phyloP scores from a whole-genome alignment of 2,888 invertebrate species.

The Panopea generosa region DNA sequence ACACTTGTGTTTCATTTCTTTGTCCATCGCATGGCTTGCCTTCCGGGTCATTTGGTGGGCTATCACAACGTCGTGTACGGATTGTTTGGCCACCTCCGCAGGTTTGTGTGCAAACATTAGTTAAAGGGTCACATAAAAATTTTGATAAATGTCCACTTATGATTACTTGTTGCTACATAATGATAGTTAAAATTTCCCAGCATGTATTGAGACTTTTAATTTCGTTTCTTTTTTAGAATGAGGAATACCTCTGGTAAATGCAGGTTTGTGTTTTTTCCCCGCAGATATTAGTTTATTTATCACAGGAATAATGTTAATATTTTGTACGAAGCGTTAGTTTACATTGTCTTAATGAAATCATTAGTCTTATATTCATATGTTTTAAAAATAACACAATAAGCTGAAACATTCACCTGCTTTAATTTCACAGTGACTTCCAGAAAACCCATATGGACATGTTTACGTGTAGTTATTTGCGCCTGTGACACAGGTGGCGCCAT shows the following conservation, averaged over 20 bases:
- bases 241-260: too few relatives aligned
- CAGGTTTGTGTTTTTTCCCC: too few relatives aligned
- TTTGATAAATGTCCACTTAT: too few relatives aligned
- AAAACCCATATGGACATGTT: constrained; percentile 33
- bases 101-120: constrained; percentile 35
- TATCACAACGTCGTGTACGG: constrained; percentile 34
- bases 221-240: too few relatives aligned
- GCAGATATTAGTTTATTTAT: too few relatives aligned
- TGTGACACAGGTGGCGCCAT: constrained; percentile 34
- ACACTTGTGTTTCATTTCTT: constrained; percentile 8
- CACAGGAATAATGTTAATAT: too few relatives aligned
- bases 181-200: not conserved
- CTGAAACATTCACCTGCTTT: constrained; percentile 41
- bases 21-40: constrained; percentile 25
- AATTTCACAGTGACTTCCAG: constrained; percentile 30
- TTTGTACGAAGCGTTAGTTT: too few relatives aligned
- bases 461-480: constrained; percentile 39
- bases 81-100: constrained; percentile 32
- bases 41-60: constrained; percentile 34
- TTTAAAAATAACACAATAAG: too few relatives aligned
- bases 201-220: too few relatives aligned
- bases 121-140: constrained; percentile 33
- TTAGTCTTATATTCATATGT: too few relatives aligned
- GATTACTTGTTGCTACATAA: not conserved
- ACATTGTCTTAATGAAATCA: too few relatives aligned